A percentile compares a stretch with the other conserved stretches of the same genome.
Evolutionary conservation across 2,113 vertebrate genomes (phyloP).

Genomic region (Zosterops japonicus): DNA sequence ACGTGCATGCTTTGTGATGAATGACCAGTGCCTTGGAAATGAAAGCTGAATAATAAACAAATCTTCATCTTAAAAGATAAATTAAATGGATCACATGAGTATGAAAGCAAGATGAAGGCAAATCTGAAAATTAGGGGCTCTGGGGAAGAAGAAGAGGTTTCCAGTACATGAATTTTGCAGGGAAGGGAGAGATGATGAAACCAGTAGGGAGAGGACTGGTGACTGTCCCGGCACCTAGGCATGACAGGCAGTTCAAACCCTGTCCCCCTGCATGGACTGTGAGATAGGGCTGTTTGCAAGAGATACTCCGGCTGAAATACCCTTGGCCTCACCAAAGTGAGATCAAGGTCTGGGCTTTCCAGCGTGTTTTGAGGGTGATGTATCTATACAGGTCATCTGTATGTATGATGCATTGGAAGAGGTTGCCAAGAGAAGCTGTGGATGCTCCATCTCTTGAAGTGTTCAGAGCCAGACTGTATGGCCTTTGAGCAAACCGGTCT

Average conservation of each 20-base stretch:
- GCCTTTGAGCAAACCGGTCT: not conserved
- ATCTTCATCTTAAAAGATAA: not conserved
- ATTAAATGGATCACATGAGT: not conserved
- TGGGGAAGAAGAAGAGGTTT: not conserved
- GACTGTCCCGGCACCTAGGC: not conserved
- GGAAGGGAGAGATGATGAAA: not conserved
- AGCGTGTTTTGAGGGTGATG: not conserved
- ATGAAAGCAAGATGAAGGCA: not conserved
- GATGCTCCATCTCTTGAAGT: not conserved
- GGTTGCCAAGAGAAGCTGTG: not conserved
- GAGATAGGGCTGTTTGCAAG: not conserved
- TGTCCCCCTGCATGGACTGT: not conserved
- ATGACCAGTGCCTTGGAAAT: not conserved
- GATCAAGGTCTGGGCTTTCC: not conserved
- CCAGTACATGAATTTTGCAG: not conserved
- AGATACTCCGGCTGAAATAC: not conserved
- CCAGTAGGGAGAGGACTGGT: not conserved
- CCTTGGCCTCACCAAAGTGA: not conserved
- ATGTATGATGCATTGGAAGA: not conserved
- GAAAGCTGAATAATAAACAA: not conserved
- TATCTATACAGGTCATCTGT: not conserved
- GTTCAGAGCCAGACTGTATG: not conserved
- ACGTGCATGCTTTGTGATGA: not conserved
- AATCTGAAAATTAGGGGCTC: not conserved
- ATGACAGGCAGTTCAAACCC: not conserved